Evolutionary conservation across 2,888 invertebrate genomes (phyloP), one percentile per base, ranked within the genome.

Genomic region (Baccha elongata): DNA sequence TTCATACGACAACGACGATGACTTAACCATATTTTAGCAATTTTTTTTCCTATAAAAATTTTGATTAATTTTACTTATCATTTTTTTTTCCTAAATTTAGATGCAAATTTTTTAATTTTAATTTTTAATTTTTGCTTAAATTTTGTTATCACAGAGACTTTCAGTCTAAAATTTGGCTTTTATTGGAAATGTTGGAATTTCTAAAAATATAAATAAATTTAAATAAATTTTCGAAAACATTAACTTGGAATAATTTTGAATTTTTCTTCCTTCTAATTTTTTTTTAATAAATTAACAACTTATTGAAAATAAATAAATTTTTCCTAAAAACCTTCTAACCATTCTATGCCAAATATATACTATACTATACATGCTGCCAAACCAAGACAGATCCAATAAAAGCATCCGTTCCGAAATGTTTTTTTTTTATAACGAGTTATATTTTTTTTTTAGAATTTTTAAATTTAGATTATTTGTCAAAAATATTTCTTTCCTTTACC

Each of bases 151-250:
- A 81, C 81, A 76, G 81, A 75, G 76, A 83, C 86, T 87, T 87
- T 87, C 87, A 87, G 87, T 86, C 84, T 79, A 85, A 85, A 80
- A 78, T 85, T 81, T 83, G 85, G 74, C 81, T 85, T 78, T 81
- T 78, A 84, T 85, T 83, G 85, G 79, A 84, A 84, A 84, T 84
- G 84, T 60, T 68, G 85, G 80, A 75, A 68, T 67, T 80, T 67
- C 85, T 87, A 87, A 87, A 87, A 50, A 84, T 86, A 86, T 87
- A 86, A 86, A 86, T 84, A 85, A 86, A 86, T 88, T 86, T 86
- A 86, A 87, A 86, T 86, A 87, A 87, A 23, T 50, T 23, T 50
- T 29, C 53, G 44, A 40, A 53, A n/a, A 26, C 11, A 10, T 46
- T 35, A 37, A 62, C 8, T 64, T 69, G 68, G 53, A 60, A 60